phyloP scores from a whole-genome alignment of 2,797 vertebrate species.

The Diglossa cyanea region DNA sequence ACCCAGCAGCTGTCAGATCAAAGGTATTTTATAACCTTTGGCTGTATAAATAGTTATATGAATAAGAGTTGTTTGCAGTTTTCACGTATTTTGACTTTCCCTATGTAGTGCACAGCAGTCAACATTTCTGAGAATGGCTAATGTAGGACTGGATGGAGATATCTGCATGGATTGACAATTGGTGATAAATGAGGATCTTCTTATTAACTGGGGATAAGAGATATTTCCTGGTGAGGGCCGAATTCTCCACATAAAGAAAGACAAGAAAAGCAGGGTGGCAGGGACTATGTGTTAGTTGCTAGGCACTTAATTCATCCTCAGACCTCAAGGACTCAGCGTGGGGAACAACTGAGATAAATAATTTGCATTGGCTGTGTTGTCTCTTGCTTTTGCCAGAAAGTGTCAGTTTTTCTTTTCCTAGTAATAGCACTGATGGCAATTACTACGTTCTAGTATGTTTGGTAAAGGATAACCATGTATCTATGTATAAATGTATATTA shows the following conservation, averaged over 20 bases:
- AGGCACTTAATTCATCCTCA: constrained; percentile 18
- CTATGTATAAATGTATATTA: neutral
- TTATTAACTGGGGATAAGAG: neutral
- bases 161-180: neutral
- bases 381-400: constrained; percentile 16
- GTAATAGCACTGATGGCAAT: neutral
- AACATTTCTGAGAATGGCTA: neutral
- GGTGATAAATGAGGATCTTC: neutral
- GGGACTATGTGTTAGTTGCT: constrained; percentile 24
- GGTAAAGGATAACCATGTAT: neutral
- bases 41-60: neutral
- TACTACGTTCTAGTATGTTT: neutral
- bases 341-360: constrained; percentile 3
- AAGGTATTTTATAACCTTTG: constrained; percentile 20
- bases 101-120: neutral
- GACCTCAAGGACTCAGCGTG: constrained; percentile 36
- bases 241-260: neutral
- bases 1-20: neutral
- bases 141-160: neutral
- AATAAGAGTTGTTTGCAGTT: neutral
- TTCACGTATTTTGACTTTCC: neutral
- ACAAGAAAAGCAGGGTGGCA: neutral
- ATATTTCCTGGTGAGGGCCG: neutral
- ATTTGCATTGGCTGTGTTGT: constrained; percentile 22
- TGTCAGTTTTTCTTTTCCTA: neutral